These are phyloP conservation scores for Silurus aristotelis DNA, from an alignment of 2,797 vertebrate genomes.

Conservation along the genomic window DNA sequence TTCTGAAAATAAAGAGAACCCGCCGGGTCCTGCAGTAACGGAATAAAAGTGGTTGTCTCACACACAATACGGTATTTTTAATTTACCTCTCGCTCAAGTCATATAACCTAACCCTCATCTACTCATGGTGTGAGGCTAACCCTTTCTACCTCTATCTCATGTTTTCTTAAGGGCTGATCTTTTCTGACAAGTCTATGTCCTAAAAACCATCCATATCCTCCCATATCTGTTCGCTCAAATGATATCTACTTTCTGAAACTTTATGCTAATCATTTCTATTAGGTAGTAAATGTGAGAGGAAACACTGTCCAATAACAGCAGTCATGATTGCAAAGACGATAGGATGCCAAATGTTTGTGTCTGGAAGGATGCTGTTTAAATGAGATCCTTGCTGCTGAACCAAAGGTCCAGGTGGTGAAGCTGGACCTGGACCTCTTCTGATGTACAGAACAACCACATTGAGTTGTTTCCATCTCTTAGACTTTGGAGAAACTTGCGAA, in stretches of 20 bases:
- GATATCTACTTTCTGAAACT: slow-evolving; percentile 14
- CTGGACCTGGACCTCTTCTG: not conserved
- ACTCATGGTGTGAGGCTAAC: slow-evolving; percentile 42
- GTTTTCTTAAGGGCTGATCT: slow-evolving; percentile 51
- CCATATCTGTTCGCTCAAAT: slow-evolving; percentile 9
- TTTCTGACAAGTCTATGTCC: slow-evolving; percentile 30
- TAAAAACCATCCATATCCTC: slow-evolving; percentile 39
- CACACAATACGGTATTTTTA: slow-evolving; percentile 75
- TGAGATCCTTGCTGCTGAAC: not conserved
- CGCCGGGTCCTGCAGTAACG: slow-evolving; percentile 82
- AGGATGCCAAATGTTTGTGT: not conserved
- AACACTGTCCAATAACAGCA: slow-evolving; percentile 12
- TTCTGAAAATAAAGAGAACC: slow-evolving; percentile 91
- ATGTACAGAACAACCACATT: not conserved
- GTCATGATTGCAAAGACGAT: not conserved
- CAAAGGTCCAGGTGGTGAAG: not conserved
- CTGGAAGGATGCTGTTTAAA: slow-evolving; percentile 1
- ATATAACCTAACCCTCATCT: slow-evolving; percentile 27
- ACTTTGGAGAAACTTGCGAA: not conserved
- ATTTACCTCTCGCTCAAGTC: slow-evolving; percentile 46
- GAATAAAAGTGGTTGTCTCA: slow-evolving; percentile 80
- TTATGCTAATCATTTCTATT: slow-evolving; percentile 26
- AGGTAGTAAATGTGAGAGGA: not conserved
- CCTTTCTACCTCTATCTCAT: slow-evolving; percentile 41
- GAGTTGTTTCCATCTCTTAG: not conserved